phyloP scores from a whole-genome alignment of 2,797 vertebrate species.

The Falco concolor region DNA sequence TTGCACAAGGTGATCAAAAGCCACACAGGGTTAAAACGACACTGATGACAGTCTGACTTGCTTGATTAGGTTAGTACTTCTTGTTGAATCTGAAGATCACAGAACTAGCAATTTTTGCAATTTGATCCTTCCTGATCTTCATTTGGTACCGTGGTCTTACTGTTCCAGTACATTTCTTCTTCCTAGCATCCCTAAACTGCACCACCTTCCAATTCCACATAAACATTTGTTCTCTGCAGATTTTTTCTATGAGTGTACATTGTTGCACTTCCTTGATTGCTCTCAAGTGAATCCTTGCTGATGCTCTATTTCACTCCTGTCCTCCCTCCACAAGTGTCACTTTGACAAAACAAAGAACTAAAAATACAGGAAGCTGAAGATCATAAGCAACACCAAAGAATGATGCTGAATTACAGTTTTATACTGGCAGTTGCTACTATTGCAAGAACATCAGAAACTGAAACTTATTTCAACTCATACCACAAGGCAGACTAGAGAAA shows the following conservation, averaged over 20 bases:
- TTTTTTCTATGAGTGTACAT: slow-evolving; percentile 5
- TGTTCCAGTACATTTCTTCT: not conserved
- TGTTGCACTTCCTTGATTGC: slow-evolving; percentile 9
- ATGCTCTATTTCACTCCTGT: not conserved
- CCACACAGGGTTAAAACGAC: not conserved
- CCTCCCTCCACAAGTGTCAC: not conserved
- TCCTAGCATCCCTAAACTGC: not conserved
- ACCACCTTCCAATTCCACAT: slow-evolving; percentile 23
- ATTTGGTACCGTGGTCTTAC: not conserved
- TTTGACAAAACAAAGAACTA: slow-evolving; percentile 53
- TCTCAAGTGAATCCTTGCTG: not conserved
- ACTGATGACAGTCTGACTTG: not conserved
- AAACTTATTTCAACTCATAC: not conserved
- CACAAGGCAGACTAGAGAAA: not conserved
- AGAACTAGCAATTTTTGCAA: not conserved
- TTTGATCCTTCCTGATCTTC: not conserved
- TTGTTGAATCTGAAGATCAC: not conserved
- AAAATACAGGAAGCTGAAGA: slow-evolving; percentile 46
- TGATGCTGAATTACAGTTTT: slow-evolving; percentile 1
- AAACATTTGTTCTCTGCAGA: slow-evolving; percentile 36
- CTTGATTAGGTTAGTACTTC: not conserved
- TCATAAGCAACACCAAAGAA: slow-evolving; percentile 7
- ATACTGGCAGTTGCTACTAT: not conserved
- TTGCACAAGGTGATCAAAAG: not conserved
- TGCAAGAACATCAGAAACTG: not conserved